Base-by-base conservation (phyloP, 1,140 invertebrate species). In the Elymnias hypermnestra region DNA sequence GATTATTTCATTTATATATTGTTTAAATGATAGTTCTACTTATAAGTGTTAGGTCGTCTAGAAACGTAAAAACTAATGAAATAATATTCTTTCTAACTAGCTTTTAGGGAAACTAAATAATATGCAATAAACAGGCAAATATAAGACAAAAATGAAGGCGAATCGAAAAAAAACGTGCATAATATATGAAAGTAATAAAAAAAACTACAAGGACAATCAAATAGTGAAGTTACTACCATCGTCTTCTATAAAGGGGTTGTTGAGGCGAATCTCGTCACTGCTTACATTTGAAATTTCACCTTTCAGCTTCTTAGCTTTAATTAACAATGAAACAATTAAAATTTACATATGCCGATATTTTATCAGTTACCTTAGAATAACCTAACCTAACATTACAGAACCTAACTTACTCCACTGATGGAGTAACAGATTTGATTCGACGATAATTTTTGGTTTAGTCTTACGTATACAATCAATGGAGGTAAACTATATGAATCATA, bases 261-360 rank as follows among this genome's bases (percentile, higher is more conserved):
- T 65, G 51, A 38, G 64, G 48, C 67, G 63, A 57, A 45, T 58
- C 43, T 74, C 70, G 48, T 65, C 68, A 57, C 72, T 46, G 68
- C 63, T 65, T 63, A 78, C 61, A 74, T 79, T 72, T 39, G 64
- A 57, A 45, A 73, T 64, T 28, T 74, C 77, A 72, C 63, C 64
- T 72, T 73, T 84, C 69, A 63, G 63, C 73, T 84, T 82, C 77
- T 71, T 84, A 35, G 76, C 81, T 84, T 84, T 68, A 81, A 78
- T 76, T 72, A 69, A 79, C 61, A 82, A 79, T 60, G 58, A 72
- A 64, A 72, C 37, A 53, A 51, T 51, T 45, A 57, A 22, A 43
- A 9, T 40, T 54, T 22, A 48, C 9, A 38, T 9, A 43, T 22
- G 33, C 13, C 7, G 28, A n/a, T 31, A 10, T 19, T 8, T 12